A percentile compares a stretch with the other conserved stretches of the same genome.
Conservation (phyloP, 2,113 vertebrate genomes). For the Plectropomus leopardus region DNA sequence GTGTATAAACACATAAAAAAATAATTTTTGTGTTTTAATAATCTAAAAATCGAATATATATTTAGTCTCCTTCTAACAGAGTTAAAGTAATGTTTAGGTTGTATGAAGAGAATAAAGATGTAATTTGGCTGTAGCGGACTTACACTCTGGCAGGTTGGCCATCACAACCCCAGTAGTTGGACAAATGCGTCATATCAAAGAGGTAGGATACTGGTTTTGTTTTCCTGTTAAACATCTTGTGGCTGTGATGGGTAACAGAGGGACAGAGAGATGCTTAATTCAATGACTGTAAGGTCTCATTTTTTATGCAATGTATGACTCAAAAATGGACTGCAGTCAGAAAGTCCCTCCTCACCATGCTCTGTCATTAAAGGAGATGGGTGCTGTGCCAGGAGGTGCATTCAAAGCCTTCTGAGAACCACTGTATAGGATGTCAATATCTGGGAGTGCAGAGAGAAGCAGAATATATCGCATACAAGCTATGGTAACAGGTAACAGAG, state of each 20-base stretch:
- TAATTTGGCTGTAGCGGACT: conserved; percentile 65
- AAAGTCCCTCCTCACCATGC: conserved; percentile 88
- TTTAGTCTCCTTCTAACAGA: neutral
- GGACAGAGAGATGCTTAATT: conserved; percentile 5
- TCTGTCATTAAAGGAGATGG: conserved; percentile 93
- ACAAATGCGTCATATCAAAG: conserved; percentile 89
- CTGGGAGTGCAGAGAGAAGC: conserved; percentile 72
- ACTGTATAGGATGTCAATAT: conserved; percentile 92
- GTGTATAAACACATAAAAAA: no score
- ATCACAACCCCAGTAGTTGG: conserved; percentile 94
- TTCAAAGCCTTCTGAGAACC: conserved; percentile 96
- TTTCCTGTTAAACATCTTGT: conserved; percentile 92
- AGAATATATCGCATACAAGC: conserved; percentile 11
- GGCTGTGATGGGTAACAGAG: conserved; percentile 75
- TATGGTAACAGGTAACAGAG: neutral
- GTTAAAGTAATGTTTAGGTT: neutral
- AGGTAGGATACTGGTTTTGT: conserved; percentile 91
- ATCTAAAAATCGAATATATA: neutral
- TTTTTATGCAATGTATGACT: neutral
- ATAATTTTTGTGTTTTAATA: no score
- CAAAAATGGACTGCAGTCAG: neutral
- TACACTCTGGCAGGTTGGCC: conserved; percentile 86
- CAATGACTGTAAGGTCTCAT: neutral
- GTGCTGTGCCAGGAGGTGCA: conserved; percentile 90
- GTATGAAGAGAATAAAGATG: neutral